phyloP scores from a whole-genome alignment of 2,888 invertebrate genomes.

The Cataglyphis albicans region DNA sequence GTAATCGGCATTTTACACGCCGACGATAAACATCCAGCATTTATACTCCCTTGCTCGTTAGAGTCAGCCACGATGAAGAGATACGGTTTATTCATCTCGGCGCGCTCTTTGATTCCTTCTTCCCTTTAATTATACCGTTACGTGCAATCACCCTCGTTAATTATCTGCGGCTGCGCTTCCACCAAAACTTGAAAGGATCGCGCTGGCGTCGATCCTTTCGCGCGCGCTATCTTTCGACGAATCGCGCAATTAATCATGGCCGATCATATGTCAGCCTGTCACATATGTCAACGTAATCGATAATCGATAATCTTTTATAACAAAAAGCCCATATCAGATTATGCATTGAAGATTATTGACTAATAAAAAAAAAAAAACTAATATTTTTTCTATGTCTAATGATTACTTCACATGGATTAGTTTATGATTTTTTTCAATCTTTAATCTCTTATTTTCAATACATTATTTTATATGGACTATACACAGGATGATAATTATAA shows the following conservation, averaged over 20 bases:
- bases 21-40: conserved; percentile 44
- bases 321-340: too few relatives aligned
- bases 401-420: too few relatives aligned
- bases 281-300: conserved; percentile 15
- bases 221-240: conserved; percentile 53
- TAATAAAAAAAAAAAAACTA: too few relatives aligned
- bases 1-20: conserved; percentile 47
- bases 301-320: too few relatives aligned
- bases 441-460: too few relatives aligned
- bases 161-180: conserved; percentile 56
- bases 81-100: conserved; percentile 61
- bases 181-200: conserved; percentile 1
- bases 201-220: conserved; percentile 14
- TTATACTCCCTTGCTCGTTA: conserved; percentile 38
- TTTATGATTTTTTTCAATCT: too few relatives aligned
- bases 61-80: conserved; percentile 35
- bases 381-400: too few relatives aligned
- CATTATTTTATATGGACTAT: too few relatives aligned
- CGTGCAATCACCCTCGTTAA: conserved; percentile 61
- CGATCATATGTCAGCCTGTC: conserved; percentile 23
- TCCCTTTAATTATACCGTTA: conserved; percentile 73
- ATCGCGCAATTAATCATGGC: conserved; percentile 47
- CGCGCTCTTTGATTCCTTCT: conserved; percentile 54
- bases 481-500: too few relatives aligned
- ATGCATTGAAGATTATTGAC: too few relatives aligned